Evolutionary conservation across 2,888 invertebrate species (phyloP), one percentile per base, ranked within the genome.

Genomic region (Leptopilina myrica): DNA sequence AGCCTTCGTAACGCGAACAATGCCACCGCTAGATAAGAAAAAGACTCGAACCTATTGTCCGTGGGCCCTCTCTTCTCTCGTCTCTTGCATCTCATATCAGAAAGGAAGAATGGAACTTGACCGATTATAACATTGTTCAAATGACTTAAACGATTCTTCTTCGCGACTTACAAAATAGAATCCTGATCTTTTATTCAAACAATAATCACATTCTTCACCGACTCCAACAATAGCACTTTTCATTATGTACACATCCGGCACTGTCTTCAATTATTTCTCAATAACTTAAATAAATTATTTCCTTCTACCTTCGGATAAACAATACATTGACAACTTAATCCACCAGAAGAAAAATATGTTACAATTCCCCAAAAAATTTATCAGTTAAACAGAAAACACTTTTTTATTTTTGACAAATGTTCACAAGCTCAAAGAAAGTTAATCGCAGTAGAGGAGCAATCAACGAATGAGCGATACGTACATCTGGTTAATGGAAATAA

Each of bases 1-100:
- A 87, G 87, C 86, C 86, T 83, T 76, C 83, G 84, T 84, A 75
- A 83, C 83, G 83, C 83, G 81, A 86, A 86, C 84, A 86, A 82
- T 84, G 85, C 77, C 84, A 79, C 65, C 82, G 84, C 83, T 87
- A 86, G 88, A 88, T 88, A 87, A 88, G 86, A 87, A 82, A 84
- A 78, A 73, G 75, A 64, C 78, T 56, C 15, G 33, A 49, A 49
- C 69, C 78, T 73, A 76, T 64, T 77, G 76, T 75, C 75, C 8
- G 62, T 4, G 49, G 12, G 75, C 76, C 59, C 79, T 79, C 76
- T 64, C 75, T 78, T 78, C 11, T 78, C 11, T 56, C 15, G 14
- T 59, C 8, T 67, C 80, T 73, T 77, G 80, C 78, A 78, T 79
- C 75, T 79, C 75, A 62, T 77, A 75, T 56, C 77, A 49, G 43